Percentiles rank a stretch among this genome's conserved stretches.
Conservation (phyloP, 1,140 invertebrate species). For the Eciton burchellii region DNA sequence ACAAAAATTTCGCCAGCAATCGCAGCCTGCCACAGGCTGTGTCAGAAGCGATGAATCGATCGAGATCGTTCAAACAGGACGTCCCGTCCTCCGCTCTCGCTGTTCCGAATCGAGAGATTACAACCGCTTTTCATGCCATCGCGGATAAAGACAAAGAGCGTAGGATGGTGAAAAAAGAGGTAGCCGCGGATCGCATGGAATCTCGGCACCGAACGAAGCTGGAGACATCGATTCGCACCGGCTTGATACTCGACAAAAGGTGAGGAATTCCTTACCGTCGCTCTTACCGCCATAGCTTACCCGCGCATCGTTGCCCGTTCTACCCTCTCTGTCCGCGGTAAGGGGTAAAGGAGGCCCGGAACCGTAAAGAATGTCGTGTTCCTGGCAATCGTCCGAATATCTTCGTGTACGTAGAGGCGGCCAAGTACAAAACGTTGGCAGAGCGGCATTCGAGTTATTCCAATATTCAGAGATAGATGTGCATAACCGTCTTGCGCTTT, state of each 20-base stretch:
- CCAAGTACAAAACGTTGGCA: conserved; percentile 68
- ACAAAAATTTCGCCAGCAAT: conserved; percentile 44
- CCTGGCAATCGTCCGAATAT: conserved; percentile 77
- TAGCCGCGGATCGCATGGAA: conserved; percentile 72
- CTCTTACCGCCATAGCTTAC: conserved; percentile 62
- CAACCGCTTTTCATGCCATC: conserved; percentile 27
- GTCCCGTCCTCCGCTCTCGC: neutral
- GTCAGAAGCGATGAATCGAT: conserved; percentile 54
- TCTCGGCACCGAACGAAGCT: conserved; percentile 69
- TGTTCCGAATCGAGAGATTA: conserved; percentile 37
- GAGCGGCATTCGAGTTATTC: conserved; percentile 79
- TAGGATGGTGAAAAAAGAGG: conserved; percentile 36
- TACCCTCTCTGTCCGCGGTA: conserved; percentile 35
- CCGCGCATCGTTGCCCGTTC: conserved; percentile 21
- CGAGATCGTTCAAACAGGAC: conserved; percentile 43
- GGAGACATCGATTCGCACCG: conserved; percentile 75
- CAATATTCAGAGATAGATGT: conserved; percentile 82
- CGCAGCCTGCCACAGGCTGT: neutral
- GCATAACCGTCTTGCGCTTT: conserved; percentile 69
- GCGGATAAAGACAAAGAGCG: conserved; percentile 11
- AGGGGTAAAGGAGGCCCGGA: conserved; percentile 25
- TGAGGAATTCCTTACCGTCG: conserved; percentile 75
- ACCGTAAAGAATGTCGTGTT: conserved; percentile 81
- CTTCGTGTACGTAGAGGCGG: conserved; percentile 66
- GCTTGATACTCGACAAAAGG: conserved; percentile 69